Evolutionary conservation across 2,888 invertebrate genomes (phyloP), one percentile per base, ranked within the genome.

Genomic region (Portevinia maculata): DNA sequence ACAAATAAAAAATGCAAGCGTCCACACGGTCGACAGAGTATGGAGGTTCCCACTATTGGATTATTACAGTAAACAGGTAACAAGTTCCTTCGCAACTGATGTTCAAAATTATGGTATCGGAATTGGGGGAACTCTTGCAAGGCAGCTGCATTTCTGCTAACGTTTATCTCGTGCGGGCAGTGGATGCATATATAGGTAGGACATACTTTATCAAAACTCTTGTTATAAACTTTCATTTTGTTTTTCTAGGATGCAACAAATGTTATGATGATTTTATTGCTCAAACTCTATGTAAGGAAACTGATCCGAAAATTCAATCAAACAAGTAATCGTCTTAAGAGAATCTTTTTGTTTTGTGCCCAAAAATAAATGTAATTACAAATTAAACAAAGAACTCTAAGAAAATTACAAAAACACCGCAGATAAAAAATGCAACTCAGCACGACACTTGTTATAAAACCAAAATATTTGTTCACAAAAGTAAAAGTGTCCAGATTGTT

Each of bases 31-130:
- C 0, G 97, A 97, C 88, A 91, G 96, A 21, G 92, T 97, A 0
- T 97, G 97, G 96, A 91, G 96, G 53, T 94, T 97, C 92, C 97
- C 97, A 0, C 89, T 97, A 17, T 96, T 95, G 93, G 92, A 93
- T 57, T 94, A 94, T 88, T 96, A 94, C 88, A 21, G 53, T 0
- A 9, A 17, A 13, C n/a, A 46, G 3, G 8, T 74, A 3, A 74
- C 65, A 1, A 3, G 48, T 8, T 37, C 62, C 24, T 48, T 48
- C 9, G 32, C 69, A 7, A 32, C 71, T 0, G 78, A 83, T 50
- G 28, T 67, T 1, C 64, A 64, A 32, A 93, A 93, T 67, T 91
- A 91, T 5, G 93, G 92, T 3, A 85, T 85, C 0, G 87, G 89
- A 34, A 74, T 78, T n/a, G 91, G 88, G 65, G 92, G 92, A 0